Conservation (phyloP, 2,113 vertebrate genomes). For the Aramus guarauna region DNA sequence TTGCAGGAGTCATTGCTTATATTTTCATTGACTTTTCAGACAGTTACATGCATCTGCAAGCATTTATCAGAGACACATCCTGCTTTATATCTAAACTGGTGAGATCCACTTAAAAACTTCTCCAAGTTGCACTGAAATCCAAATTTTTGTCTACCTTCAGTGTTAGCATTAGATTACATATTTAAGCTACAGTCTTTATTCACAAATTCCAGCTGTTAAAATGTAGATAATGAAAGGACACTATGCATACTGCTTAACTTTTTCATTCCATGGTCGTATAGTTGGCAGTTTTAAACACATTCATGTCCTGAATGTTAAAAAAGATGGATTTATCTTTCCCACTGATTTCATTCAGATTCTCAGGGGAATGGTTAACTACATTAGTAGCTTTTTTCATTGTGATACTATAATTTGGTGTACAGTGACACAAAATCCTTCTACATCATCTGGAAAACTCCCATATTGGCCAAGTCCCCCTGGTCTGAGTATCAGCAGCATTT, state of each 20-base stretch:
- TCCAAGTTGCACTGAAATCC: slow-evolving; percentile 4
- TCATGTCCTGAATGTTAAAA: not conserved
- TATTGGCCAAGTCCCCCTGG: not conserved
- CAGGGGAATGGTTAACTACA: not conserved
- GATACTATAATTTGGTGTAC: not conserved
- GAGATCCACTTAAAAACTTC: not conserved
- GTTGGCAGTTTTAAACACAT: not conserved
- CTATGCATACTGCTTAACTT: not conserved
- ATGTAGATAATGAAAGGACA: slow-evolving; percentile 16
- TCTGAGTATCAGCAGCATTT: not conserved
- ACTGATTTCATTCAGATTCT: not conserved
- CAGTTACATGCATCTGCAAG: not conserved
- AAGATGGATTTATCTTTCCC: not conserved
- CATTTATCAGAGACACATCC: not conserved
- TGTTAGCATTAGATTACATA: slow-evolving; percentile 19
- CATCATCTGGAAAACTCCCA: not conserved
- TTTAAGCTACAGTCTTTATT: slow-evolving; percentile 32
- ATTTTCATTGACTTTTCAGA: slow-evolving; percentile 14
- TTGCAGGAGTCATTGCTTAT: not conserved
- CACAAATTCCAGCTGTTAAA: slow-evolving; percentile 64
- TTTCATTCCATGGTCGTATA: not conserved
- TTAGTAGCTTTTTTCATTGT: not conserved
- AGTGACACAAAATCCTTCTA: not conserved
- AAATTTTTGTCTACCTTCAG: not conserved
- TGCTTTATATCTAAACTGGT: slow-evolving; percentile 29